Percentiles rank a stretch among this genome's conserved stretches.
Conservation (phyloP, 2,113 vertebrate genomes). For the Mormyrus lacerda region DNA sequence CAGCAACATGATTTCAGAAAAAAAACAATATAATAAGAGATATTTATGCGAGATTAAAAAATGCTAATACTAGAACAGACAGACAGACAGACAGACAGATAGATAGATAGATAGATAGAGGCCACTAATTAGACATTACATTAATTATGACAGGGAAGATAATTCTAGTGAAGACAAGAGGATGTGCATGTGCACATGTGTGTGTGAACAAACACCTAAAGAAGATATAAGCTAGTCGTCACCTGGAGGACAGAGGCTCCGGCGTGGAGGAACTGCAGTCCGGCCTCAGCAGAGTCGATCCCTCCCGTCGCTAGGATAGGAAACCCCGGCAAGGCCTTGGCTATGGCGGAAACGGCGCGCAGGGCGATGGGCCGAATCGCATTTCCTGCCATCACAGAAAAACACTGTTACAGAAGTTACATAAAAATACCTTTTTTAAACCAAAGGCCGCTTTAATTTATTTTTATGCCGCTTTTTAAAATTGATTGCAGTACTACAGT, state of each 20-base stretch:
- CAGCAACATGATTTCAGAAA: not conserved
- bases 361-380: slow-evolving; percentile 85
- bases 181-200: not conserved
- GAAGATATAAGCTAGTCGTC: not conserved
- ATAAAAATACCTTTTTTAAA: not conserved
- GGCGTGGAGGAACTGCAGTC: slow-evolving; percentile 85
- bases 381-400: slow-evolving; percentile 60
- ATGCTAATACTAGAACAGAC: slow-evolving; percentile 30
- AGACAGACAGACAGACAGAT: slow-evolving; percentile 38
- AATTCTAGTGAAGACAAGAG: not conserved
- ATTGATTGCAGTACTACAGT: not conserved
- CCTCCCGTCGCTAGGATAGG: slow-evolving; percentile 88
- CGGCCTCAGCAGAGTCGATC: slow-evolving; percentile 88
- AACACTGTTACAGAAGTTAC: not conserved
- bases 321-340: slow-evolving; percentile 73
- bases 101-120: not conserved
- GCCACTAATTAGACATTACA: not conserved
- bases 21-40: not conserved
- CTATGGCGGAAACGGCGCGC: slow-evolving; percentile 77
- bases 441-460: not conserved
- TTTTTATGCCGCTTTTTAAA: not conserved
- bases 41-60: not conserved
- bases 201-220: not conserved
- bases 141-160: not conserved
- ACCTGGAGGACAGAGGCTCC: slow-evolving; percentile 74